Evolutionary conservation across 2,797 vertebrate genomes (phyloP).

Genomic region (Myotis daubentonii): DNA sequence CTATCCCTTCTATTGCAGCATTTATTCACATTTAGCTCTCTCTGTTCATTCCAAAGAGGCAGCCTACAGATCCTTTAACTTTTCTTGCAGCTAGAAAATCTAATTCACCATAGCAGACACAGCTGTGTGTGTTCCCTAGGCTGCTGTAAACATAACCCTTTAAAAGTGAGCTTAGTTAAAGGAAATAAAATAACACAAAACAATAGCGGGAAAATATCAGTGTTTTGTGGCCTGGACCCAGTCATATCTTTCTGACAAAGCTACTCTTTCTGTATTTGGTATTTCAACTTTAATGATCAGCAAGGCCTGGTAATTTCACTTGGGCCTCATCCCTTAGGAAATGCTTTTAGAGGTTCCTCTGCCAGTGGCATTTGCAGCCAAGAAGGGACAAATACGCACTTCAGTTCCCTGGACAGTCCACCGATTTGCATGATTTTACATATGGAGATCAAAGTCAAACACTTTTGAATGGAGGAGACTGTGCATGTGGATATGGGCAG

Average conservation of each 20-base stretch:
- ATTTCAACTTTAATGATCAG: conserved; percentile 45
- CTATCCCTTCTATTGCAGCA: background rate
- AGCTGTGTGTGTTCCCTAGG: conserved; percentile 37
- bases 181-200: conserved; percentile 56
- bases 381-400: conserved; percentile 20
- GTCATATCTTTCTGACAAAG: conserved; percentile 41
- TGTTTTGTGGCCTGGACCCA: background rate
- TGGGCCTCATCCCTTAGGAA: conserved; percentile 3
- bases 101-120: conserved; percentile 48
- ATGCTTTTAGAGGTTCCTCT: conserved; percentile 7
- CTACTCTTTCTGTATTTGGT: background rate
- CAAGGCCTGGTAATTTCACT: conserved; percentile 17
- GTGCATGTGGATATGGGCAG: background rate
- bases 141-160: conserved; percentile 57
- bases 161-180: conserved; percentile 63
- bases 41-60: background rate
- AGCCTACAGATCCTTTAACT: conserved; percentile 42
- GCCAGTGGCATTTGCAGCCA: background rate
- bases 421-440: conserved; percentile 23
- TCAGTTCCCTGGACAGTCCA: background rate
- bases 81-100: conserved; percentile 49
- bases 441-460: conserved; percentile 18
- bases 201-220: background rate
- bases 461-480: background rate
- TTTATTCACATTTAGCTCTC: conserved; percentile 14